These are phyloP conservation scores for Thamnophis elegans DNA, from an alignment of 2,797 vertebrate species.

Conservation along the genomic window DNA sequence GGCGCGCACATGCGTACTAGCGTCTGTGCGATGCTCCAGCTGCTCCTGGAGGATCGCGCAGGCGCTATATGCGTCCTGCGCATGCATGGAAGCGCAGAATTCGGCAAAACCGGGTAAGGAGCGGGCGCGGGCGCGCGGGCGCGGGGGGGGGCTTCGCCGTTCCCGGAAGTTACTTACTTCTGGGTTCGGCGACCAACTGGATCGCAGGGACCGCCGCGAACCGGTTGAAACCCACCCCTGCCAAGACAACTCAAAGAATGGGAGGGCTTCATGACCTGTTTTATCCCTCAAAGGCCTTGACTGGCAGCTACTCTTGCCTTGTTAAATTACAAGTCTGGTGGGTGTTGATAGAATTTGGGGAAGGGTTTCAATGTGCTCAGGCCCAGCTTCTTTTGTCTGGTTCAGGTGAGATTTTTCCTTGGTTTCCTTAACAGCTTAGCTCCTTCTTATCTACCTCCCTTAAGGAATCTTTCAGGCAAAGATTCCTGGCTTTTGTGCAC, in stretches of 20 bases:
- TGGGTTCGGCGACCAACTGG: no score
- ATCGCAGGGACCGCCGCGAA: no score
- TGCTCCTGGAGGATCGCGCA: no score
- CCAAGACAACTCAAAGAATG: neutral
- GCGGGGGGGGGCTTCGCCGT: no score
- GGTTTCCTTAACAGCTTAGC: neutral
- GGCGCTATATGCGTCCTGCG: no score
- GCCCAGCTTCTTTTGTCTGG: neutral
- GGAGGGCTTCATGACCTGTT: neutral
- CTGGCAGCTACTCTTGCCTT: neutral
- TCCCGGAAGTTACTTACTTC: no score
- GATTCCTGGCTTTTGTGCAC: neutral
- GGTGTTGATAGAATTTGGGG: neutral
- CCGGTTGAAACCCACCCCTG: no score
- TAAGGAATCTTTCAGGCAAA: neutral
- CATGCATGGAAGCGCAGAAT: no score
- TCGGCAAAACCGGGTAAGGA: no score
- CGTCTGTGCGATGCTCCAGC: no score
- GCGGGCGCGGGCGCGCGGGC: no score
- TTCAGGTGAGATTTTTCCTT: neutral
- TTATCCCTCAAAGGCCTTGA: neutral
- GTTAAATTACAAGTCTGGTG: neutral
- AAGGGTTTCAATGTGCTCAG: neutral
- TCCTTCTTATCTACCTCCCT: neutral
- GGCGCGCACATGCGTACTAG: no score